Evolutionary conservation across 2,888 invertebrate genomes (phyloP), one percentile per base, ranked within the genome.

Genomic region (Ophion slaviceki): DNA sequence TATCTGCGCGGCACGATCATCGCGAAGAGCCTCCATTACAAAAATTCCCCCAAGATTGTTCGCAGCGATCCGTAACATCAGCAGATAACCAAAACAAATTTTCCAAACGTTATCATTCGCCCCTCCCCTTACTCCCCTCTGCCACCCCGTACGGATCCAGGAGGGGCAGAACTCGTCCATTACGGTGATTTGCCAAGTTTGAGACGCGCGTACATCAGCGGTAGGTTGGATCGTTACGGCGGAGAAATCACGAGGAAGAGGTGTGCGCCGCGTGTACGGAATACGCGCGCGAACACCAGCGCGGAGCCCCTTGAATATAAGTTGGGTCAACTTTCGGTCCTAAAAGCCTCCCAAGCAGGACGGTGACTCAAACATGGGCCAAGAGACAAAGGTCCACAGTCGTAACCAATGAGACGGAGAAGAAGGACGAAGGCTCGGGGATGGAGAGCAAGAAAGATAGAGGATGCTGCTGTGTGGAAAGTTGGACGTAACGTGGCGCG

Each of bases 401-500:
- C 40, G 40, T 40, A 32, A 57, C 28, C 32, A 75, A 36, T 53
- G n/a, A 66, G 53, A 76, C n/a, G 66, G 53, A 20, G 79, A 75
- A 70, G 74, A 70, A 82, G 62, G 59, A 24, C 14, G 45, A 68
- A 78, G 59, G 53, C 20, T 53, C n/a, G 32, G n/a, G 53, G 57
- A 45, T 40, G 2, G 8, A 40, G 40, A 40, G 40, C 8, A 40
- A 40, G 7, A 40, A 5, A 7, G 40, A 40, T 3, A 7, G 40
- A 7, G 36, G 66, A 24, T 8, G 17, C 32, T 66, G 66, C 14
- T n/a, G 57, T 57, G 57, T 66, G 66, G 57, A 88, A 89, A 87
- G 89, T 90, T 72, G 91, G 89, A 89, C 90, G 87, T 91, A 92
- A 92, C 91, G 92, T 92, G 92, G 90, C 92, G 90, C 92, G 91